These are phyloP conservation scores for Syngnathus typhle DNA, from an alignment of 2,113 vertebrate species.

Conservation along the genomic window DNA sequence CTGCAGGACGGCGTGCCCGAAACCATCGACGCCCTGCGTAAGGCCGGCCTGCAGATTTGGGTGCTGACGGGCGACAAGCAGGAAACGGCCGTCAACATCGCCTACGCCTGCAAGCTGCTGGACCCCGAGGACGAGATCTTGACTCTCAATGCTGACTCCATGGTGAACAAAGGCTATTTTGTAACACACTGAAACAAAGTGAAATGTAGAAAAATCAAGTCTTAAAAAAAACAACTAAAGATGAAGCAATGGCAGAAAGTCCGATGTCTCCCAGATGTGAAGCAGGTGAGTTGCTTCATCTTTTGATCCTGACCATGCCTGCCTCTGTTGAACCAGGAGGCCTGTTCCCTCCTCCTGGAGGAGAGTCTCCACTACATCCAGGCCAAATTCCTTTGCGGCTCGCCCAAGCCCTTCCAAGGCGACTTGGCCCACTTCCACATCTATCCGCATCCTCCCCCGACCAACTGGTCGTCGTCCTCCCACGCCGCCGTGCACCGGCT, in stretches of 20 bases:
- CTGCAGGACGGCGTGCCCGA: slow-evolving; percentile 95
- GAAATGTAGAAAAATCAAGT: too few relatives aligned
- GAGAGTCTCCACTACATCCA: slow-evolving; percentile 83
- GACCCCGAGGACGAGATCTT: slow-evolving; percentile 89
- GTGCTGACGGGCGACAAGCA: slow-evolving; percentile 98
- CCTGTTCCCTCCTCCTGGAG: slow-evolving; percentile 82
- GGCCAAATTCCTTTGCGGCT: slow-evolving; percentile 72
- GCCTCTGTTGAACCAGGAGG: slow-evolving; percentile 75
- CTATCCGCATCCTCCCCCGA: slow-evolving; percentile 34
- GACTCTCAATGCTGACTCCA: slow-evolving; percentile 89
- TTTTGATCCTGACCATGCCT: slow-evolving; percentile 14
- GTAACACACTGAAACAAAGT: too few relatives aligned
- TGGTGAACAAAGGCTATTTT: slow-evolving; percentile 60
- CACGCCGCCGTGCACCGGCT: slow-evolving; percentile 68
- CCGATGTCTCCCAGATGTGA: slow-evolving; percentile 11
- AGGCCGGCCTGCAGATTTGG: slow-evolving; percentile 95
- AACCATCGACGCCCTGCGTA: slow-evolving; percentile 82
- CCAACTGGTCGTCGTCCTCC: slow-evolving; percentile 45
- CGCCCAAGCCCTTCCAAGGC: slow-evolving; percentile 50
- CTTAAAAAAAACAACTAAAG: too few relatives aligned
- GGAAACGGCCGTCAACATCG: slow-evolving; percentile 94
- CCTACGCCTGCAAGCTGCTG: slow-evolving; percentile 90
- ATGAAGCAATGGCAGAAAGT: too few relatives aligned
- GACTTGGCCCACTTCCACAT: slow-evolving; percentile 63
- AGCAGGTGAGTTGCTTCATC: slow-evolving; percentile 11